phyloP scores from a whole-genome alignment of 2,797 vertebrate species.

The Iguana delicatissima region DNA sequence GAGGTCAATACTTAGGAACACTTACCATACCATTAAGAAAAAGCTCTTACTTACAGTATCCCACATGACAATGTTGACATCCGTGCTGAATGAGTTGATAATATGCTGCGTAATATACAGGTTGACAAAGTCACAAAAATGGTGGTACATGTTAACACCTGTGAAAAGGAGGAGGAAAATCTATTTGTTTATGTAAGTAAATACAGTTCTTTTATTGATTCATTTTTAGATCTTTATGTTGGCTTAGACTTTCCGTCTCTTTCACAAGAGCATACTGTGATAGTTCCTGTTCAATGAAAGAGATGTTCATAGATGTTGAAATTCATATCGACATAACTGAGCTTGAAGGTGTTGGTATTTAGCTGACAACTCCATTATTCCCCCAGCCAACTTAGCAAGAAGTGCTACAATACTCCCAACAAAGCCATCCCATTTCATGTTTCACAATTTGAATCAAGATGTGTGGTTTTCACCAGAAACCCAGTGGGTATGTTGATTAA shows the following conservation, averaged over 20 bases:
- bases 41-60: slow-evolving; percentile 89
- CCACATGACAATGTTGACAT: slow-evolving; percentile 96
- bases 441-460: neutral
- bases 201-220: slow-evolving; percentile 3
- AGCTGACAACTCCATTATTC: too few species aligned
- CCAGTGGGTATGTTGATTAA: neutral
- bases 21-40: neutral
- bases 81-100: slow-evolving; percentile 94
- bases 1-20: neutral
- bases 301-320: neutral
- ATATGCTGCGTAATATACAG: slow-evolving; percentile 97
- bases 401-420: neutral
- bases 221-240: accelerated
- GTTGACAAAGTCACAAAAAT: slow-evolving; percentile 98
- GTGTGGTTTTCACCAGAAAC: neutral
- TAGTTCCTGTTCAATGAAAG: neutral
- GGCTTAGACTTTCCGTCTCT: neutral
- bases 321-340: too few species aligned
- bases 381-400: too few species aligned
- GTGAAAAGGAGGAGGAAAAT: slow-evolving; percentile 38
- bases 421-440: neutral
- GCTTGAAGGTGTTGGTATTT: too few species aligned
- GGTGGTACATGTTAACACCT: slow-evolving; percentile 99
- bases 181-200: neutral
- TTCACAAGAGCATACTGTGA: neutral